A percentile compares a stretch with the other conserved stretches of the same genome.
Conservation (phyloP, 37 sponge, comb jelly and placozoan species). For the Tethya wilhelma region DNA sequence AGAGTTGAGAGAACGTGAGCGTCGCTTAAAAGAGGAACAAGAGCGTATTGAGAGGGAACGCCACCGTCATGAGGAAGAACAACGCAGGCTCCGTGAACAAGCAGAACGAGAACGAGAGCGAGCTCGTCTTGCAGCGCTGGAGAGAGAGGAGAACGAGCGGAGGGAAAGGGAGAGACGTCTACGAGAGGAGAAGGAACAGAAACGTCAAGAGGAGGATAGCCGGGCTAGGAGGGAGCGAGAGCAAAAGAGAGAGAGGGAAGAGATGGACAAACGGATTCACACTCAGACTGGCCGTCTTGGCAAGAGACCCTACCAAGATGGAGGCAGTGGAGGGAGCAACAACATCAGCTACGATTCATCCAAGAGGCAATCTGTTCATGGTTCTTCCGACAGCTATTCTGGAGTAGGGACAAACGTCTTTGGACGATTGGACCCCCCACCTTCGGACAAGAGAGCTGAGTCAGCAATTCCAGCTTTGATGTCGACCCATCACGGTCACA, state of each 20-base stretch:
- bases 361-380: not conserved
- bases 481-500: no score
- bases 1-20: constrained; percentile 45
- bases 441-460: not conserved
- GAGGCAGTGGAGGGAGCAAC: not conserved
- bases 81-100: constrained; percentile 22
- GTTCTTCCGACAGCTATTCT: not conserved
- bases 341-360: not conserved
- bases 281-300: constrained; percentile 12
- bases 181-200: constrained; percentile 39
- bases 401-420: constrained; percentile 18
- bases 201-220: constrained; percentile 11
- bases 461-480: not conserved
- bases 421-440: constrained; percentile 17
- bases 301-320: constrained; percentile 32
- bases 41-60: constrained; percentile 33
- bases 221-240: not conserved
- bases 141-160: constrained; percentile 11
- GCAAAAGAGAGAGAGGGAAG: constrained; percentile 32
- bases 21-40: constrained; percentile 23
- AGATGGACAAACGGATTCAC: constrained; percentile 22
- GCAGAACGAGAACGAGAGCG: constrained; percentile 10
- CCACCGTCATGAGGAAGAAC: constrained; percentile 25
- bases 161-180: constrained; percentile 33
- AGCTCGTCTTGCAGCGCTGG: constrained; percentile 6